Percentiles rank a stretch among this genome's conserved stretches.
Conservation (phyloP, 2,888 invertebrate genomes). For the Schrankia costaestrigalis region DNA sequence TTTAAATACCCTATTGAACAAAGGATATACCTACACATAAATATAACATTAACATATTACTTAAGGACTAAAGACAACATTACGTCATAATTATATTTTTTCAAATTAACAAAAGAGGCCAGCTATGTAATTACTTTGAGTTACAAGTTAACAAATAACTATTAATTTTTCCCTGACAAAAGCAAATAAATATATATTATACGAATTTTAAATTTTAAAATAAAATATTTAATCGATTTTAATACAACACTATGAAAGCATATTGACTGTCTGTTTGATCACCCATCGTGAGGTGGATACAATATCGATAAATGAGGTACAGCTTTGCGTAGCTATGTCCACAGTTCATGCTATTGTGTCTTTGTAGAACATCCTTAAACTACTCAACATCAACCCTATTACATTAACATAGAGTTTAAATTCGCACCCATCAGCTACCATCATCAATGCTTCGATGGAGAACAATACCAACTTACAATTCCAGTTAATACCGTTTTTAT, state of each 20-base stretch:
- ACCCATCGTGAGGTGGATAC: slow-evolving; percentile 36
- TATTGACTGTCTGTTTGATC: slow-evolving; percentile 23
- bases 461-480: slow-evolving; percentile 9
- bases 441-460: slow-evolving; percentile 3
- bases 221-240: slow-evolving; percentile 5
- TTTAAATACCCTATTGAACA: no score
- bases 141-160: no score
- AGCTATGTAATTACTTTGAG: no score
- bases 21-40: no score
- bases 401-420: slow-evolving; percentile 10
- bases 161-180: no score
- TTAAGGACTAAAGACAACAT: no score
- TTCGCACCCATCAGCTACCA: slow-evolving; percentile 5
- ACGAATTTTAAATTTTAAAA: not conserved
- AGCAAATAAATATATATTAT: not conserved
- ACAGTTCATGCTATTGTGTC: slow-evolving; percentile 36
- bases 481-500: slow-evolving; percentile 4
- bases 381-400: slow-evolving; percentile 1
- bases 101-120: no score
- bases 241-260: slow-evolving; percentile 13
- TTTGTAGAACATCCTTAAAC: slow-evolving; percentile 8
- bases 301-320: slow-evolving; percentile 56
- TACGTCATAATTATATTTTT: no score
- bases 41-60: no score
- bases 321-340: slow-evolving; percentile 49